Evolutionary conservation across 2,888 invertebrate species (phyloP), one percentile per base, ranked within the genome.

Genomic region (Agonopterix heracliana): DNA sequence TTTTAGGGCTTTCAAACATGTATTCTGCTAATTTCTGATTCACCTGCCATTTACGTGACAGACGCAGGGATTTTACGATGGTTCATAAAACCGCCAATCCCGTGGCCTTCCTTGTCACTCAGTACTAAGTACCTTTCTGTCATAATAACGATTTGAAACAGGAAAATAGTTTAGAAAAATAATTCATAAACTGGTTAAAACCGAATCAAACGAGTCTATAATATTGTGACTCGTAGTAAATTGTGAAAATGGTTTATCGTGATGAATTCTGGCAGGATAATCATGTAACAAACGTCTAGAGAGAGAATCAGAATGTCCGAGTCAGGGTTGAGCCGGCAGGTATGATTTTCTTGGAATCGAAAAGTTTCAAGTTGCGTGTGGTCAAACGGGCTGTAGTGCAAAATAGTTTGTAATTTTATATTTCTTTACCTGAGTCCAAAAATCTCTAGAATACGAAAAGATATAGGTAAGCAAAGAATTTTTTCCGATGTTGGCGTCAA

Each of bases 1-100:
- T n/a, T 40, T 40, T n/a, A 11, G n/a, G 4, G 40, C 11, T 40
- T 40, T n/a, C n/a, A 40, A 10, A 11, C 1, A 40, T 40, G 11
- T 40, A 40, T 40, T 40, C n/a, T 40, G 40, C 11, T 40, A 11
- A 40, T 40, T 40, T 40, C 40, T 40, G 40, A 40, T 11, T 40
- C 40, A 40, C n/a, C 11, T 40, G n/a, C 10, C 11, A 11, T 40
- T 11, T 40, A 4, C 40, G 40, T 40, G 26, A 26, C 26, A 7
- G 26, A 26, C 26, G 38, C 45, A 55, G 54, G 54, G 59, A 51
- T 63, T 68, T 69, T 69, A 69, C 62, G 59, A 52, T 50, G 49
- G 40, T 50, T 58, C 57, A 59, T 62, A 54, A 60, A 58, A 52
- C 45, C 12, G 11, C 11, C 11, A 41, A 12, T 14, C 13, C 9